phyloP scores from a whole-genome alignment of 1,140 invertebrate genomes.

The Drosophila ananassae region DNA sequence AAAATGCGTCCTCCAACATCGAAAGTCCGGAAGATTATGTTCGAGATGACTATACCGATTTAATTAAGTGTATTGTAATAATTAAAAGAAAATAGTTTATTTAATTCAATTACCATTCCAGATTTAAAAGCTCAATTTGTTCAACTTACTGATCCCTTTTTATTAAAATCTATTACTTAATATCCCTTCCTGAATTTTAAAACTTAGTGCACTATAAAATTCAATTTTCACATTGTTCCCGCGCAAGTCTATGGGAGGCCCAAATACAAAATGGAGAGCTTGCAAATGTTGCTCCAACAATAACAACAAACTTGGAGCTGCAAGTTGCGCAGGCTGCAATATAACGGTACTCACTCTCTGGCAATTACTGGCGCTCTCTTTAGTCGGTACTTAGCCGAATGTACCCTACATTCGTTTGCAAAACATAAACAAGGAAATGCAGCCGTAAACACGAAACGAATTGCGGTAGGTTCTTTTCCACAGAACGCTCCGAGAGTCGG shows the following conservation, averaged over 20 bases:
- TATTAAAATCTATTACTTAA: no score
- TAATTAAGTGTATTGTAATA: no score
- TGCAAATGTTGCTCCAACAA: slow-evolving; percentile 11
- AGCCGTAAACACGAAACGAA: slow-evolving; percentile 66
- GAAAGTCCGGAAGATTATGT: neutral
- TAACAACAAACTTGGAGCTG: slow-evolving; percentile 63
- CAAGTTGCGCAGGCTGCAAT: slow-evolving; percentile 63
- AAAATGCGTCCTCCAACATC: neutral
- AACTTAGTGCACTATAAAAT: neutral
- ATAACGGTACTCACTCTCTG: slow-evolving; percentile 36
- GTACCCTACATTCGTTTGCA: slow-evolving; percentile 74
- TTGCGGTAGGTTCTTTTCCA: slow-evolving; percentile 73
- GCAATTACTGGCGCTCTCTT: slow-evolving; percentile 11
- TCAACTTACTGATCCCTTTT: no score
- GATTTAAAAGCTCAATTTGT: no score
- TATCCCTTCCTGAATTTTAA: neutral
- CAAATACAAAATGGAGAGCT: neutral
- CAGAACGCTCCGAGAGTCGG: slow-evolving; percentile 19
- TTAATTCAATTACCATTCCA: no score
- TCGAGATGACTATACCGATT: neutral
- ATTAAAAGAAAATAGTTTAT: no score
- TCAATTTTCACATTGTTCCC: slow-evolving; percentile 14
- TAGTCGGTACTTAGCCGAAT: slow-evolving; percentile 54
- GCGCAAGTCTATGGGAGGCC: slow-evolving; percentile 7
- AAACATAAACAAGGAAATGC: slow-evolving; percentile 82